A percentile compares a stretch with the other conserved stretches of the same genome.
Conservation (phyloP, 2,113 vertebrate species). For the Pygoscelis antarcticus region DNA sequence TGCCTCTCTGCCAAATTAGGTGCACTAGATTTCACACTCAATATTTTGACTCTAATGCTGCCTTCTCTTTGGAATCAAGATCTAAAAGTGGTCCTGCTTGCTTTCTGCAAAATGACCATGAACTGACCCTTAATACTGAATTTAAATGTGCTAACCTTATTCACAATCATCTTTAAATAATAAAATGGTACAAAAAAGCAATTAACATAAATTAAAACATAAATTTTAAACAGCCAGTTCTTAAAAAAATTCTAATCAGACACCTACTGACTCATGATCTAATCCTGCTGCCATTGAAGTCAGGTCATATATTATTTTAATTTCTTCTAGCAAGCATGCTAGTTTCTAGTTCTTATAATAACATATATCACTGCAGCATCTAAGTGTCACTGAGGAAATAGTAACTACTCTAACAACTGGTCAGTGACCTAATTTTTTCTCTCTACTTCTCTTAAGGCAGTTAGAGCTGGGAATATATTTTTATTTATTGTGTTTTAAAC, state of each 20-base stretch:
- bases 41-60: background rate
- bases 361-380: background rate
- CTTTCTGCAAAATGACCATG: background rate
- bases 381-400: background rate
- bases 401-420: background rate
- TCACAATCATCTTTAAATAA: background rate
- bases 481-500: background rate
- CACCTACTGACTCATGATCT: background rate
- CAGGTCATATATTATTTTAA: slow-evolving; percentile 17
- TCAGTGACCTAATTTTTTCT: background rate
- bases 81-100: background rate
- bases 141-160: background rate
- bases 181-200: background rate
- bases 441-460: background rate
- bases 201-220: slow-evolving; percentile 27
- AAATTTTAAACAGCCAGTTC: background rate
- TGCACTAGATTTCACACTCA: background rate
- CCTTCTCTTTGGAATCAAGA: background rate
- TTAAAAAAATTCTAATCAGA: background rate
- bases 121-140: background rate
- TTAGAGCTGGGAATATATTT: background rate
- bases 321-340: background rate
- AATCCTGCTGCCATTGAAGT: background rate
- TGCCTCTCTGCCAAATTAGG: background rate
- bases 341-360: background rate